phyloP scores from a whole-genome alignment of 2,113 vertebrate species.

The Macquaria australasica region DNA sequence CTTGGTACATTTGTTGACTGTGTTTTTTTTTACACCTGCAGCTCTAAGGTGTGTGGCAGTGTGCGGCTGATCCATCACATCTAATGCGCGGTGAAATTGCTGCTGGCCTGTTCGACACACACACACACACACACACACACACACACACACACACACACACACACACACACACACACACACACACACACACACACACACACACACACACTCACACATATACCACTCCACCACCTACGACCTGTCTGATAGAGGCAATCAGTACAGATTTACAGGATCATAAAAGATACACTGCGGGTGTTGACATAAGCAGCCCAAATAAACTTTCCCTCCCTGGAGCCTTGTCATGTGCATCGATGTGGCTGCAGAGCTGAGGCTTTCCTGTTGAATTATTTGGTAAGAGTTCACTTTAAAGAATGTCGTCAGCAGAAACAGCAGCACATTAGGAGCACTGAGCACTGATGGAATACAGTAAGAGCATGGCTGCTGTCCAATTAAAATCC shows the following conservation, averaged over 20 bases:
- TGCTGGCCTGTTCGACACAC: slow-evolving; percentile 11
- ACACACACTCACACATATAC: no score
- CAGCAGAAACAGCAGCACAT: neutral
- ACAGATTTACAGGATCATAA: slow-evolving; percentile 51
- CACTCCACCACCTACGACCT: slow-evolving; percentile 7
- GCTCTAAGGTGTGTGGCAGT: slow-evolving; percentile 47
- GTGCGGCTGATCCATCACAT: slow-evolving; percentile 54
- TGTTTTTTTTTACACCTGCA: slow-evolving; percentile 55
- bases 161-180: neutral
- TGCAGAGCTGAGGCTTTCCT: slow-evolving; percentile 7
- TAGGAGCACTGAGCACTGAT: neutral
- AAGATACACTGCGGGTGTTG: slow-evolving; percentile 46
- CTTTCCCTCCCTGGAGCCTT: neutral
- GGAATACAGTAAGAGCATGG: neutral
- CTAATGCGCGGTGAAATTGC: slow-evolving; percentile 56
- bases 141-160: neutral
- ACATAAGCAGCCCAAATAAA: slow-evolving; percentile 38
- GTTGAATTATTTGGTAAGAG: neutral
- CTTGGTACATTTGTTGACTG: slow-evolving; percentile 44
- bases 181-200: neutral
- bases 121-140: neutral
- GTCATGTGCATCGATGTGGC: neutral
- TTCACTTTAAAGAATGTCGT: slow-evolving; percentile 4
- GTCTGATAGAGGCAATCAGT: slow-evolving; percentile 36
- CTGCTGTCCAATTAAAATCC: slow-evolving; percentile 16